Percentiles rank a stretch among this genome's conserved stretches.
phyloP scores from a whole-genome alignment of 2,797 vertebrate species.

The Rhincodon typus region DNA sequence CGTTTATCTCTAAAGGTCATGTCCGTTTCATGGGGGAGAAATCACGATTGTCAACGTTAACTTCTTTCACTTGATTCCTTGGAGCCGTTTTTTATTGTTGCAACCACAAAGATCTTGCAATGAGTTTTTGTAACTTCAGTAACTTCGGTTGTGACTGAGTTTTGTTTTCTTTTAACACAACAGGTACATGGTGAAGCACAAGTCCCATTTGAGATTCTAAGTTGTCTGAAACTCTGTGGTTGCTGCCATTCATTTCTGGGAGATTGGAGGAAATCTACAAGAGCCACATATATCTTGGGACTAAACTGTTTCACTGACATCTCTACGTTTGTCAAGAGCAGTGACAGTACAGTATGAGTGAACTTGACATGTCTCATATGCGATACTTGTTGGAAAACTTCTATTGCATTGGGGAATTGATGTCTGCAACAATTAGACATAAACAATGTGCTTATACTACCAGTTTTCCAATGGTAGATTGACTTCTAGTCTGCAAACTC shows the following conservation, averaged over 20 bases:
- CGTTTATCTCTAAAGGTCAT: not conserved
- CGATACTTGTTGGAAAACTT: constrained; percentile 29
- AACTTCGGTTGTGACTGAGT: constrained; percentile 41
- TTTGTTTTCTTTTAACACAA: constrained; percentile 43
- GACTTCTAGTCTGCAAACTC: constrained; percentile 36
- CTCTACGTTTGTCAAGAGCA: constrained; percentile 29
- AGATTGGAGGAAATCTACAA: constrained; percentile 46
- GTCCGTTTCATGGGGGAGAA: not conserved
- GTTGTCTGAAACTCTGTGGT: constrained; percentile 48
- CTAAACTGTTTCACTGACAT: constrained; percentile 33
- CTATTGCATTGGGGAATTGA: constrained; percentile 35
- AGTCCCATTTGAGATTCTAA: constrained; percentile 96
- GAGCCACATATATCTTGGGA: constrained; percentile 40
- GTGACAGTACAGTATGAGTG: constrained; percentile 29
- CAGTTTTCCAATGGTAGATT: constrained; percentile 35
- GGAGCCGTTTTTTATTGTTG: not conserved
- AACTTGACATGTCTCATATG: not conserved
- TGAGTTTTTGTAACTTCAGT: constrained; percentile 38
- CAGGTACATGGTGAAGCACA: constrained; percentile 99
- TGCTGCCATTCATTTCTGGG: constrained; percentile 50
- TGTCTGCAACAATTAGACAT: constrained; percentile 26
- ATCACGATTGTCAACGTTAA: not conserved
- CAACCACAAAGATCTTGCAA: constrained; percentile 9
- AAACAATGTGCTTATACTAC: constrained; percentile 30
- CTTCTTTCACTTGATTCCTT: constrained; percentile 10